Base-by-base conservation (phyloP, 2,113 vertebrate genomes). In the Stomatorhinus ivindoensis region DNA sequence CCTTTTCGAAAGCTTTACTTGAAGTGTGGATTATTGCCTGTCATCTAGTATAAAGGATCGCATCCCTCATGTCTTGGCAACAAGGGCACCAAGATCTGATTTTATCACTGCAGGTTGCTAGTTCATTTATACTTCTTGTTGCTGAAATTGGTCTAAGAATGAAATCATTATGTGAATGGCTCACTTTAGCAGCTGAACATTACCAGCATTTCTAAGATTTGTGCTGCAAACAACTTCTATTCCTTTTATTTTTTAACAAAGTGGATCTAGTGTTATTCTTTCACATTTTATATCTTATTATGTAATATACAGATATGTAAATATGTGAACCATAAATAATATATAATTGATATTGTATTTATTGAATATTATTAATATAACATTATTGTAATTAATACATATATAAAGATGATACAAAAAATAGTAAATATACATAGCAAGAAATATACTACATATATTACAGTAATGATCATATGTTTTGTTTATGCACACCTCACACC, bases 11-110 rank as follows among this genome's bases (percentile, higher is more conserved):
- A 93, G 92, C 92, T 92, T 92, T 92, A 87, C 89, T 91, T 94
- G 92, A 94, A 93, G 92, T 93, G 92, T 92, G 93, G 92, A 92
- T 93, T 95, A 93, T 93, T 92, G 93, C 92, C 94, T 92, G 93
- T 95, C 94, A 94, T 93, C 93, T 50, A 73, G 31, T 35, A 82
- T 80, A 87, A 93, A 91, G 88, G 90, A 94, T 94, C 91, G 89
- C 92, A 93, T 94, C 93, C 92, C 90, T 90, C 92, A 92, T 91
- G 89, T 85, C 89, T 89, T 87, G 93, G 93, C 90, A 93, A 83
- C 50, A 87, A 69, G 76, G 89, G 89, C 89, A 88, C 88, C 44
- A 88, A 86, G 88, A 92, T 92, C 90, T 90, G 91, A 89, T 88
- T 55, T 39, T 61, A 91, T 91, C 92, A 55, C 47, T n/a, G 13